These are phyloP conservation scores for Melipona quadrifasciata DNA, from an alignment of 1,140 invertebrate species.

Conservation along the genomic window DNA sequence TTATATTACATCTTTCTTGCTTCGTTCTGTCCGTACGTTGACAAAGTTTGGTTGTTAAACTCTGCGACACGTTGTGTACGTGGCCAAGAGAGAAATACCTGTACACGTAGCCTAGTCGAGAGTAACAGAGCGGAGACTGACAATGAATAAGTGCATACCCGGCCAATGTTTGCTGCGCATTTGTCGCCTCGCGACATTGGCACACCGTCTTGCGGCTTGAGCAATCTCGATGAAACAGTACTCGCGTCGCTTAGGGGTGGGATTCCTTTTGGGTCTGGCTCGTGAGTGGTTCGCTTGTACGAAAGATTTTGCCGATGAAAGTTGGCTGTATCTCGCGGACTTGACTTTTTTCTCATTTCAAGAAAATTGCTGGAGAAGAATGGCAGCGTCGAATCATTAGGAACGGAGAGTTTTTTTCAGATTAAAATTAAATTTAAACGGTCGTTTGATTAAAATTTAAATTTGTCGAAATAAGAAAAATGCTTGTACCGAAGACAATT, in stretches of 20 bases:
- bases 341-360: neutral
- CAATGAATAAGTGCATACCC: conserved; percentile 57
- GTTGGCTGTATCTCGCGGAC: neutral
- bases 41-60: neutral
- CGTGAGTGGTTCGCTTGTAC: neutral
- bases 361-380: neutral
- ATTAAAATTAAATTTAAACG: no score
- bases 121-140: conserved; percentile 34
- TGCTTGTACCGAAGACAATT: no score
- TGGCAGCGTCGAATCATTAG: neutral
- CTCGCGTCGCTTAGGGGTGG: neutral
- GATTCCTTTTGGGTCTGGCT: neutral
- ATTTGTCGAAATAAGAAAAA: no score
- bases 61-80: neutral
- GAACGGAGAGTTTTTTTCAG: neutral
- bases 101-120: neutral
- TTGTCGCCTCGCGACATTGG: conserved; percentile 57
- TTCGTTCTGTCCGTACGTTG: neutral
- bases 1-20: neutral
- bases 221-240: conserved; percentile 47
- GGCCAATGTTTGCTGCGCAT: conserved; percentile 59
- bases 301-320: neutral
- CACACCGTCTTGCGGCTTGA: conserved; percentile 49
- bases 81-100: neutral
- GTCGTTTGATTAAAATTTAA: no score